These are phyloP conservation scores for Crematogaster levior DNA, from an alignment of 2,888 invertebrate species.

Conservation along the genomic window DNA sequence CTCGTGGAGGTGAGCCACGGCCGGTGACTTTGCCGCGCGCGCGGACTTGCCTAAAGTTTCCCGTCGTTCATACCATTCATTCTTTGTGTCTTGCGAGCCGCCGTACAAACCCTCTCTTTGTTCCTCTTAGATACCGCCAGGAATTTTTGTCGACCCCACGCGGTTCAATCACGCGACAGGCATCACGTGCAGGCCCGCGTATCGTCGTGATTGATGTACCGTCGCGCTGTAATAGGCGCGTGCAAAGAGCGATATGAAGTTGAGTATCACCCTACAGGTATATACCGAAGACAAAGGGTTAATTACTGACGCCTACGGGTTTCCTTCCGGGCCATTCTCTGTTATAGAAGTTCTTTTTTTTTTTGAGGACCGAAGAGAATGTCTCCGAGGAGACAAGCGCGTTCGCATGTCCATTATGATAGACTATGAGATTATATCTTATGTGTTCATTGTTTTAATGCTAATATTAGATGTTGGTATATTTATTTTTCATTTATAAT, in stretches of 20 bases:
- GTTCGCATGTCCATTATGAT: constrained; percentile 2
- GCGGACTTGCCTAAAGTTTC: constrained; percentile 63
- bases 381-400: constrained; percentile 16
- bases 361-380: constrained; percentile 18
- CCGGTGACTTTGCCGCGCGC: constrained; percentile 49
- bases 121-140: not conserved
- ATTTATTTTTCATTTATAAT: not conserved
- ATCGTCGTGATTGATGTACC: constrained; percentile 44
- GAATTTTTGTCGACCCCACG: constrained; percentile 37
- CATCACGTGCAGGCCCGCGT: constrained; percentile 26
- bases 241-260: constrained; percentile 26
- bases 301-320: constrained; percentile 42
- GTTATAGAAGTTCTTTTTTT: not conserved
- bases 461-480: constrained; percentile 29
- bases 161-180: constrained; percentile 42
- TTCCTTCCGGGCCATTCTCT: constrained; percentile 26
- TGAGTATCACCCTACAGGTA: constrained; percentile 10
- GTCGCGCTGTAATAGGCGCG: constrained; percentile 28
- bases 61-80: constrained; percentile 53
- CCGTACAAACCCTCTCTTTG: constrained; percentile 17
- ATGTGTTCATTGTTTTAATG: constrained; percentile 26
- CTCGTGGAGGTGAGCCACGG: constrained; percentile 54
- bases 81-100: constrained; percentile 35
- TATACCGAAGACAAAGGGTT: constrained; percentile 45
- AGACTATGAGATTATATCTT: not conserved